Percentiles rank a stretch among this genome's conserved stretches.
These are phyloP conservation scores for Pangasianodon hypophthalmus DNA, from an alignment of 2,113 vertebrate genomes.

Conservation along the genomic window DNA sequence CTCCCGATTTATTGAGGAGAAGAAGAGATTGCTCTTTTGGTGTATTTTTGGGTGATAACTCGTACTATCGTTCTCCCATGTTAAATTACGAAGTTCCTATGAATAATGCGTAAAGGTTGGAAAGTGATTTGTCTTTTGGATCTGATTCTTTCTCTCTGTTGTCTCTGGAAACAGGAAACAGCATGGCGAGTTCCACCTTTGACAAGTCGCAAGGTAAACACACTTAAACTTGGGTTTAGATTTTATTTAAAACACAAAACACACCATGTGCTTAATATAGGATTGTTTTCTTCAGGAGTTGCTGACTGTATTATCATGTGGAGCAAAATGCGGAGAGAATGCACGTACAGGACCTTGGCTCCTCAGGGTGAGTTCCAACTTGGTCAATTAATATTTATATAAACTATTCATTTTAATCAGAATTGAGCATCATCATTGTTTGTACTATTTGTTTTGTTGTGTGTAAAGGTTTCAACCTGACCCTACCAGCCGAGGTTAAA, in stretches of 20 bases:
- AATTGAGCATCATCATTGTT: not conserved
- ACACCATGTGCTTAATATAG: not conserved
- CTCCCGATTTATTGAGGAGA: too few species aligned
- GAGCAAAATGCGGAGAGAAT: fast-evolving
- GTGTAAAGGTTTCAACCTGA: not conserved
- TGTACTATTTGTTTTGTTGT: not conserved
- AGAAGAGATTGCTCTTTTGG: too few species aligned
- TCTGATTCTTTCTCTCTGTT: not conserved
- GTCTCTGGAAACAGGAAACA: not conserved
- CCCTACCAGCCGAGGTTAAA: not conserved
- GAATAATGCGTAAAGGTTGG: not conserved
- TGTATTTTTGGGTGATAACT: not conserved
- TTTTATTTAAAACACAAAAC: not conserved
- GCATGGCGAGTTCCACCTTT: not conserved
- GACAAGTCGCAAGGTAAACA: not conserved
- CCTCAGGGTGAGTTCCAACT: not conserved
- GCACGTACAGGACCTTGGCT: not conserved
- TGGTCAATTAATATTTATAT: not conserved
- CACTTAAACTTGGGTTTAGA: not conserved
- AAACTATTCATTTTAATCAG: not conserved
- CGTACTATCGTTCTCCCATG: not conserved
- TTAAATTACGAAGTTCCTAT: not conserved
- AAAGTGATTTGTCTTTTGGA: not conserved
- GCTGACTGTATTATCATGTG: not conserved
- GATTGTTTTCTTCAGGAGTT: not conserved